These are phyloP conservation scores for Parazoanthus atlanticus DNA, from an alignment of 92 coral and sea anemone species.

Conservation along the genomic window DNA sequence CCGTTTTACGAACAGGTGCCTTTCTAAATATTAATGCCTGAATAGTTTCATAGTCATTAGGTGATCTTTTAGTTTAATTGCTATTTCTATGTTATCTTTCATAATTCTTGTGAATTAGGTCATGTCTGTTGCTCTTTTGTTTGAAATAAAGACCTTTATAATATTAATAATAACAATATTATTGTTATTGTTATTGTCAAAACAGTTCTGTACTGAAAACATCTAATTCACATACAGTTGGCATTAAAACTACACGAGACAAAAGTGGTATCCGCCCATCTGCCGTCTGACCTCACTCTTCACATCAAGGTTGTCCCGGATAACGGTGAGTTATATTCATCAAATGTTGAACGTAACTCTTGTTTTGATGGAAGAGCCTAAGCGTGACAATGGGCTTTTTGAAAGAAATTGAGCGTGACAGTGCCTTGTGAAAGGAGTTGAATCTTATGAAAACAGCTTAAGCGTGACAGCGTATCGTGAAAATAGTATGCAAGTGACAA, in stretches of 20 bases:
- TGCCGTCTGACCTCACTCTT: conserved; percentile 28
- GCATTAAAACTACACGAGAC: neutral
- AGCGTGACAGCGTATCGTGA: neutral
- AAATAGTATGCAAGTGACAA: neutral
- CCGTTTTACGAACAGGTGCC: too few relatives aligned
- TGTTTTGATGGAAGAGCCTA: neutral
- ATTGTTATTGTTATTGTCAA: too few relatives aligned
- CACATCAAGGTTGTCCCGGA: conserved; percentile 39
- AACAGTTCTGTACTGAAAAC: too few relatives aligned
- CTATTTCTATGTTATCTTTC: too few relatives aligned
- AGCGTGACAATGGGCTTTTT: neutral
- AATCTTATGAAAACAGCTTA: too few relatives aligned
- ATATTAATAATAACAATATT: too few relatives aligned
- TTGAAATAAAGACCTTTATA: too few relatives aligned
- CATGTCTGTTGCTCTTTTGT: too few relatives aligned
- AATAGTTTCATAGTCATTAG: too few relatives aligned
- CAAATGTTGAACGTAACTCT: neutral
- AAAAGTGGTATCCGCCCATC: neutral
- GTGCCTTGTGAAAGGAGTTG: neutral
- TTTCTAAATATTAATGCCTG: too few relatives aligned
- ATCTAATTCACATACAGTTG: neutral
- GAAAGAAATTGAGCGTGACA: neutral
- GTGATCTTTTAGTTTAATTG: too few relatives aligned
- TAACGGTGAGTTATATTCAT: conserved; percentile 13
- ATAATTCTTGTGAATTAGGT: too few relatives aligned